Evolutionary conservation across 2,888 invertebrate genomes (phyloP), one percentile per base, ranked within the genome.

Genomic region (Leptinotarsa tumamoca): DNA sequence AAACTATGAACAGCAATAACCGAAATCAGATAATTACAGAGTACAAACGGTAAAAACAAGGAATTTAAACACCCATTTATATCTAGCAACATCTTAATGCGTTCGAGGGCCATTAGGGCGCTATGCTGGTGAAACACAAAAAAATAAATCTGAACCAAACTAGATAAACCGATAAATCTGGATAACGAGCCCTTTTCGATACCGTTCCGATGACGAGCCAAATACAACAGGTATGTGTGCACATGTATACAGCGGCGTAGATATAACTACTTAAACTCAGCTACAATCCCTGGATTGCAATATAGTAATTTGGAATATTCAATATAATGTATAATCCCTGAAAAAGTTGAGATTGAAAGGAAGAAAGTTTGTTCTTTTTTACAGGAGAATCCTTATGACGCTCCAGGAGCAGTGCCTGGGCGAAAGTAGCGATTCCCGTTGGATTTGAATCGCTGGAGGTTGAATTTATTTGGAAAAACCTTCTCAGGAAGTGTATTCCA

Each of bases 151-250:
- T 49, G 67, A 72, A 49, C 43, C 51, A 51, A 67, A 67, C 73
- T 70, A 73, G 70, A 73, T 76, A 71, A 71, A 23, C 67, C 67
- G 76, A 70, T 76, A 67, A 72, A 67, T 73, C 23, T 54, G 67
- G 73, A 76, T 76, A 76, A 76, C 67, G 67, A 72, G 71, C 68
- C 72, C 72, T 73, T 66, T 72, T 72, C 67, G 66, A 70, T 70
- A 49, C 56, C 27, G 21, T 70, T 49, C 23, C 23, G 70, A 70
- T 58, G 49, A 58, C 61, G 71, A 63, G 21, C 49, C 73, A n/a
- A 71, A 43, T 49, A 68, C 71, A 75, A 75, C 68, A 75, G 75
- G 71, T 72, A 43, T 74, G 68, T 27, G 17, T 23, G 61, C 50
- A 72, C 61, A 71, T 21, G 15, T 15, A 15, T 21, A 27, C 71